These are phyloP conservation scores for Augochlora pura DNA, from an alignment of 1,140 invertebrate genomes.

Conservation along the genomic window DNA sequence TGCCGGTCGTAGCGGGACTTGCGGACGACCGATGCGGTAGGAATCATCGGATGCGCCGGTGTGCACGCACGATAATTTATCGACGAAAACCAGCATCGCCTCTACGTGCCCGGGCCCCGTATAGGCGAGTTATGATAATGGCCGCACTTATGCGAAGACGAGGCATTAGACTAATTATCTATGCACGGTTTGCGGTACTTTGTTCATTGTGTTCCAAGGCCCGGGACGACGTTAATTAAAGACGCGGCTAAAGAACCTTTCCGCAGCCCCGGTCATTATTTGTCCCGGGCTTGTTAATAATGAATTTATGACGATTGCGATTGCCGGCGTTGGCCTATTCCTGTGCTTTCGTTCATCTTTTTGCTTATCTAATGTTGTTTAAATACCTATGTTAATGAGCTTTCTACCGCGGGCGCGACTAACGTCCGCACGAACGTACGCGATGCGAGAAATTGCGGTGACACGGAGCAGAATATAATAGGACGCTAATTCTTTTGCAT, in stretches of 20 bases:
- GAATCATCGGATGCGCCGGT: not conserved
- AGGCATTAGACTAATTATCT: slow-evolving; percentile 39
- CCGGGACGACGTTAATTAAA: slow-evolving; percentile 28
- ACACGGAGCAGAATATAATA: no score
- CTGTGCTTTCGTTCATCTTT: not conserved
- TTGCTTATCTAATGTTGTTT: not conserved
- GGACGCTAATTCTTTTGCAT: no score
- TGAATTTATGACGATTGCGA: slow-evolving; percentile 20
- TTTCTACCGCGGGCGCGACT: no score
- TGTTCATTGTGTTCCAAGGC: slow-evolving; percentile 30
- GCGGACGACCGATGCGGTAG: not conserved
- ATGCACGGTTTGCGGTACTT: slow-evolving; percentile 34
- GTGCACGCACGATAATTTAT: slow-evolving; percentile 31
- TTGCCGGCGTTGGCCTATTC: not conserved
- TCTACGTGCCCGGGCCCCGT: slow-evolving; percentile 7
- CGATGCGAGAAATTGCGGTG: no score
- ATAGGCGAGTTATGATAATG: slow-evolving; percentile 55
- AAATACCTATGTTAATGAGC: not conserved
- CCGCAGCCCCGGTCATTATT: slow-evolving; percentile 11
- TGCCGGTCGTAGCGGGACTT: not conserved
- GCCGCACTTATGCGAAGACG: slow-evolving; percentile 40
- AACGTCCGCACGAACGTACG: no score
- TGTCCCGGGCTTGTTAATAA: slow-evolving; percentile 21
- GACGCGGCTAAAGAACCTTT: not conserved
- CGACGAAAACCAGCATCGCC: slow-evolving; percentile 41